phyloP scores from a whole-genome alignment of 2,797 vertebrate species.

The Gobionotothen gibberifrons region DNA sequence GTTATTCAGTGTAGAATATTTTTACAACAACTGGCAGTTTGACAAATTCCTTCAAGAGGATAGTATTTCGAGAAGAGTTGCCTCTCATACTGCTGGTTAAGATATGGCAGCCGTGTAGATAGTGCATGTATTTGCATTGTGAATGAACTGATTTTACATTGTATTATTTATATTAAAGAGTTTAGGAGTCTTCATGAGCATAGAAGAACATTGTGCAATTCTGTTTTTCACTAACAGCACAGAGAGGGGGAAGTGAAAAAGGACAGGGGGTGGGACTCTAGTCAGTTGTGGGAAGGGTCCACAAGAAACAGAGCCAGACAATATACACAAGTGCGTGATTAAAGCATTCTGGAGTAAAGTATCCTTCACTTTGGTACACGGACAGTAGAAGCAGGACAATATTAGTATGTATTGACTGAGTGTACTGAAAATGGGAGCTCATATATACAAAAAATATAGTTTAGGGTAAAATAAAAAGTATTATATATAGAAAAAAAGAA shows the following conservation, averaged over 20 bases:
- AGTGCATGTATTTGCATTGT: conserved; percentile 9
- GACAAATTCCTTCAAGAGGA: conserved; percentile 4
- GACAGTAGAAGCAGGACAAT: too few relatives aligned
- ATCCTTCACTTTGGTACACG: too few relatives aligned
- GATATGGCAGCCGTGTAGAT: not conserved
- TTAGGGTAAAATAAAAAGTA: too few relatives aligned
- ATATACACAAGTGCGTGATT: not conserved
- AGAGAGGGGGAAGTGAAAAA: conserved; percentile 39
- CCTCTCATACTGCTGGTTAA: not conserved
- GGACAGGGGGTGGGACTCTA: conserved; percentile 40
- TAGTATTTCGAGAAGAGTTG: not conserved
- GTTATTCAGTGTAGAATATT: conserved; percentile 6
- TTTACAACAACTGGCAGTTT: not conserved
- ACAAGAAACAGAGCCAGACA: conserved; percentile 26
- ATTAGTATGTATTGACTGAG: too few relatives aligned
- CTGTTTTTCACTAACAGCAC: conserved; percentile 34
- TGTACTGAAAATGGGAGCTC: too few relatives aligned
- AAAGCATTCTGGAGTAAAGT: too few relatives aligned
- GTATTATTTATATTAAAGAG: not conserved
- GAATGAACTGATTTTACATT: not conserved
- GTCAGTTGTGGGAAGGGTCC: conserved; percentile 19
- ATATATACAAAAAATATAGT: too few relatives aligned
- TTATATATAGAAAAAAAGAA: too few relatives aligned
- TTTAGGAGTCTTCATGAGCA: not conserved
- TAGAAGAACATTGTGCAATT: conserved; percentile 49